A percentile compares a stretch with the other conserved stretches of the same genome.
Conservation (phyloP, 2,797 vertebrate species). For the Sus cebifrons region DNA sequence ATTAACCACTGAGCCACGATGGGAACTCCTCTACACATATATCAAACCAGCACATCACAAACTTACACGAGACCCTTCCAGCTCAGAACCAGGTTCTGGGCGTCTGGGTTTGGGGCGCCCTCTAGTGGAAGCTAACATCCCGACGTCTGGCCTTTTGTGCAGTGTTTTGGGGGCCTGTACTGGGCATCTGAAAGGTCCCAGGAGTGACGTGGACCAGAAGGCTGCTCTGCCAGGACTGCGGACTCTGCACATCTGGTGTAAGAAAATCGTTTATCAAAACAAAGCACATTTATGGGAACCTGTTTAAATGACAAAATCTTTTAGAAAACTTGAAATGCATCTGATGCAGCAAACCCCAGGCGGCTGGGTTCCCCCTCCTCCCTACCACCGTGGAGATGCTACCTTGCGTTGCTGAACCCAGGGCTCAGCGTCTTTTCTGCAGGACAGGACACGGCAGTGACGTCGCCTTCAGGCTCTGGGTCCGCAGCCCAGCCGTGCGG, state of each 20-base stretch:
- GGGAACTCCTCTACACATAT: neutral
- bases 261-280: neutral
- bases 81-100: neutral
- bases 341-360: neutral
- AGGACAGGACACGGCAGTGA: neutral
- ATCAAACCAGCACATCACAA: too few species aligned
- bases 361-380: neutral
- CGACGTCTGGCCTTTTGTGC: neutral
- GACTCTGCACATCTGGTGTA: too few species aligned
- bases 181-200: neutral
- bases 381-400: neutral
- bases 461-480: neutral
- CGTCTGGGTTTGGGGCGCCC: neutral
- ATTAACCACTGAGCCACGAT: too few species aligned
- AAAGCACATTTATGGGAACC: neutral
- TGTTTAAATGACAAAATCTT: neutral
- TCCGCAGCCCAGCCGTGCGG: neutral
- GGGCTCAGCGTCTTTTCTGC: neutral
- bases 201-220: too few species aligned
- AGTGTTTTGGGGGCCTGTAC: neutral
- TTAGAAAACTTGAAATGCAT: neutral
- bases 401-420: neutral
- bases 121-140: neutral
- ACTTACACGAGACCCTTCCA: too few species aligned
- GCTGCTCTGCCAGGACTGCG: too few species aligned